These are phyloP conservation scores for Prosopocoilus inquinatus DNA, from an alignment of 2,888 invertebrate species.

Conservation along the genomic window DNA sequence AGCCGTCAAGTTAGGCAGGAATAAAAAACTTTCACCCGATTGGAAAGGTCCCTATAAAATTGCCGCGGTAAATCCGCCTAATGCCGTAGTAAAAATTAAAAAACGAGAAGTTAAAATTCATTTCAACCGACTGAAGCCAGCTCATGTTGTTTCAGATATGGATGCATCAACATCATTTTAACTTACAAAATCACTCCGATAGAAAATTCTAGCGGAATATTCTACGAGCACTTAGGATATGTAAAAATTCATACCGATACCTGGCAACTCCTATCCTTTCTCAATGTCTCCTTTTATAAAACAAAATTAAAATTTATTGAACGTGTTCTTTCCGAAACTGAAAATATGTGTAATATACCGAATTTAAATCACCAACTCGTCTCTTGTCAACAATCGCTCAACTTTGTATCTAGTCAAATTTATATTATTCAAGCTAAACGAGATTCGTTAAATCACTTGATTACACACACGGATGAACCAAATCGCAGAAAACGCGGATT, in stretches of 20 bases:
- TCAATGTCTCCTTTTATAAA: conserved; percentile 2
- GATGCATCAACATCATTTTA: background rate
- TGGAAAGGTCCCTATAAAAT: conserved; percentile 24
- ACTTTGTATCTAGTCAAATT: conserved; percentile 3
- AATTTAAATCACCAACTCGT: background rate
- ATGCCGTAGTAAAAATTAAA: conserved; percentile 25
- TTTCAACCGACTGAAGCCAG: conserved; percentile 17
- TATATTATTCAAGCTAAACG: background rate
- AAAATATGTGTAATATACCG: background rate
- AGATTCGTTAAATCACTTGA: conserved; percentile 1
- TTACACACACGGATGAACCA: background rate
- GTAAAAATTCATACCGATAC: background rate
- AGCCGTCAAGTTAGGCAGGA: conserved; percentile 7
- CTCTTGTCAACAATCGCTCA: background rate
- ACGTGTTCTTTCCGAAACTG: background rate
- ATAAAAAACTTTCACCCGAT: conserved; percentile 20
- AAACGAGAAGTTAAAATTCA: conserved; percentile 20
- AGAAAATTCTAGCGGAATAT: conserved; percentile 4
- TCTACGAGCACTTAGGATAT: conserved; percentile 7
- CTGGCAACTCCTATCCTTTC: background rate
- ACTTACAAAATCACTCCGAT: background rate
- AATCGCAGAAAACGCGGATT: background rate
- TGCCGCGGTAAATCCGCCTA: conserved; percentile 22
- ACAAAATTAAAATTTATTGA: background rate
- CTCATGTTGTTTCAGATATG: conserved; percentile 7